Evolutionary conservation across 2,797 vertebrate genomes (phyloP), one percentile per base, ranked within the genome.

Genomic region (Anguilla obscura): DNA sequence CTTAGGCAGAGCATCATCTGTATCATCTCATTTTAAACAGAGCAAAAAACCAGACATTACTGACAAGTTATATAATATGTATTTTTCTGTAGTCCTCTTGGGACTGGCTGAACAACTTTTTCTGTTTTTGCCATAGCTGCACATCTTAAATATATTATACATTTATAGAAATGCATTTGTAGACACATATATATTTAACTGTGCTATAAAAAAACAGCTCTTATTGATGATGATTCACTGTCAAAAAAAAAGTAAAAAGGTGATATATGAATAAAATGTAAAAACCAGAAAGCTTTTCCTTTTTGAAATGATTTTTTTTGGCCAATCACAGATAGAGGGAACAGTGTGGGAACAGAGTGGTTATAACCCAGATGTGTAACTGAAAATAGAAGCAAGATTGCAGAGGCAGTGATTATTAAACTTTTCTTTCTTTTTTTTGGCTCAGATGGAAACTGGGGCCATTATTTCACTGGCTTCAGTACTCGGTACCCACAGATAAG

Each of bases 11-110:
- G 10, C 50, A 69, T n/a, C n/a, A 30, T 16, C n/a, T 69, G 69
- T 18, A 33, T 74, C 69, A 33, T 74, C 24, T 69, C 69, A 74
- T 74, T 74, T 74, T 33, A 74, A 74, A 74, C 69, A 74, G 69
- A 33, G 30, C 27, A 30, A 74, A 33, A 74, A 74, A 30, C 2
- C 30, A 16, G 33, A 9, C 30, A 74, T 74, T 1, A 33, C 66
- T 74, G 69, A 10, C 30, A 74, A 30, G 30, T 74, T 14, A 74
- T 74, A 74, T 74, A 1, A 74, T 33, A 33, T 33, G 27, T 33
- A 36, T 74, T 36, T 10, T 27, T 69, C 63, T 69, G n/a, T 7
- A 40, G 33, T 79, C 74, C 36, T 79, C 36, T 40, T 45, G 36
- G 4, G 74, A 36, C 36, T 40, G 69, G 27, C 69, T 30, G 69